Evolutionary conservation across 2,888 invertebrate genomes (phyloP), one percentile per base, ranked within the genome.

Genomic region (Ormyrus thymus): DNA sequence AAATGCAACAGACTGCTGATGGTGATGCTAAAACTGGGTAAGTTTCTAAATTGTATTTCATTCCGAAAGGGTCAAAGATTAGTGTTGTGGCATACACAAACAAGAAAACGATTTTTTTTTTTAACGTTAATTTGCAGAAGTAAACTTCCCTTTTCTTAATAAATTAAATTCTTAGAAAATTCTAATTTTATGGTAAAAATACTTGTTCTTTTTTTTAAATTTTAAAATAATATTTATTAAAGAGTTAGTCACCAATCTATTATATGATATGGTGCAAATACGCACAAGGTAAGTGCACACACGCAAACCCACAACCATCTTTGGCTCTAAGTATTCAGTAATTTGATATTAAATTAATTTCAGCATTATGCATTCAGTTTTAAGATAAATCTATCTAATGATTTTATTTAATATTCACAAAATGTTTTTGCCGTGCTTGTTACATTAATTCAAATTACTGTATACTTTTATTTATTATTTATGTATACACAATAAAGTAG

Each of bases 11-110:
- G 51, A 79, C 86, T 74, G 64, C 84, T 15, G 89, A 89, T 69
- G 86, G 85, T 58, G 89, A 90, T 86, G 86, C 88, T 82, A 90
- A 90, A 87, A 86, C 90, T 87, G 90, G 89, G 90, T 90, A 86
- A 90, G 90, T 90, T 86, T 86, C 86, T 81, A 82, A 82, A 84
- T 79, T 79, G 79, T 83, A 56, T 51, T 71, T 74, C 29, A 53
- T 65, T 65, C 73, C 79, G 64, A 55, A 56, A 85, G 87, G 83
- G 87, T 85, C 89, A 89, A 89, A 87, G 88, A 83, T 88, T 55
- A 72, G 78, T 79, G 89, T 88, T 89, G 90, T 90, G 90, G 68
- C 83, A 85, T 45, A 82, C 86, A 87, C 85, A 84, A 81, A 88
- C 86, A 87, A 50, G 62, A 29, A 29, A 29, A 29, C 58, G 10